Evolutionary conservation across 2,888 invertebrate species (phyloP), one percentile per base, ranked within the genome.

Genomic region (Lasioglossum malachurum): DNA sequence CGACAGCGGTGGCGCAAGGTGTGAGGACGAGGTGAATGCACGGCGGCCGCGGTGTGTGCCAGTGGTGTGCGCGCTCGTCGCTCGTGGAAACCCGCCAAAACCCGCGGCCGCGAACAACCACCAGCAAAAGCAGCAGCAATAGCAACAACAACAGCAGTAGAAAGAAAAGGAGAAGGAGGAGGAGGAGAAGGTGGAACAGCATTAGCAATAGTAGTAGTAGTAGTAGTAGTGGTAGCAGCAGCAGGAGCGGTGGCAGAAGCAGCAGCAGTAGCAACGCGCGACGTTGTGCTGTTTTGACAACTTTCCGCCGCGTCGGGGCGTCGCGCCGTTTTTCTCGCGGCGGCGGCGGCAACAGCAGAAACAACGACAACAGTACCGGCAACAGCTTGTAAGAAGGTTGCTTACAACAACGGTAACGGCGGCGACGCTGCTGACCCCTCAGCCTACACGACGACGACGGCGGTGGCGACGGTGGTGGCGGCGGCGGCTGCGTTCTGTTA

Each of bases 21-120:
- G 89, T 89, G 89, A 88, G 89, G 89, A 90, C 89, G 93, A 93
- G 94, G 94, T 94, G 94, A 94, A 94, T 94, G 94, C 93, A 94
- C 94, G 94, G 91, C 93, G 91, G 88, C 89, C 89, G 91, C 91
- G 89, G 90, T 90, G 91, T 92, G 90, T 91, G 88, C 90, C 88
- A 89, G 92, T 91, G 90, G 89, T 90, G 90, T 91, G 90, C 89
- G 89, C 88, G 90, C 85, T 92, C 90, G 89, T 91, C 92, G 88
- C 87, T 88, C 87, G 92, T 89, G 92, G 92, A 93, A 94, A 94
- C 93, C 93, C 93, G 94, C 93, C 93, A 94, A 94, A 93, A 94
- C 92, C 92, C 91, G 92, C 92, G 91, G 88, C 91, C 91, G 91
- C 91, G 91, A 91, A 91, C 88, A 87, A 90, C 87, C 87, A 91